These are phyloP conservation scores for Neosilurus hyrtlii DNA, from an alignment of 2,797 vertebrate species.

Conservation along the genomic window DNA sequence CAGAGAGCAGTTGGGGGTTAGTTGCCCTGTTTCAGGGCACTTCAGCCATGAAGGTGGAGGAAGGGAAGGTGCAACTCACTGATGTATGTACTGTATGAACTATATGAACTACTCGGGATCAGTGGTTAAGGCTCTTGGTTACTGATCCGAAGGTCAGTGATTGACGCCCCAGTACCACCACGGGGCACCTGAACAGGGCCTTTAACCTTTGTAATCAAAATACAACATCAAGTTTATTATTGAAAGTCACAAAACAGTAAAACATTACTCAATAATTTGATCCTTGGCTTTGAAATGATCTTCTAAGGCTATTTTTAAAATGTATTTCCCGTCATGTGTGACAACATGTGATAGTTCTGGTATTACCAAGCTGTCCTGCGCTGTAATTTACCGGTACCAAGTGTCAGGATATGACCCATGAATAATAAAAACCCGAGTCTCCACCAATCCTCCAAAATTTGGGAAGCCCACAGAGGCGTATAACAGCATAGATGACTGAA, in stretches of 20 bases:
- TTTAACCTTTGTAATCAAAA: not conserved
- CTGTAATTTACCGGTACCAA: slow-evolving; percentile 36
- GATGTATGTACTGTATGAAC: not conserved
- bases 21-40: too few relatives aligned
- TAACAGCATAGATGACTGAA: slow-evolving; percentile 33
- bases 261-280: not conserved
- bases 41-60: too few relatives aligned
- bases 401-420: slow-evolving; percentile 46
- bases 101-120: not conserved
- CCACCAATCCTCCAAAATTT: slow-evolving; percentile 30
- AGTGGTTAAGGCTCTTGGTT: too few relatives aligned
- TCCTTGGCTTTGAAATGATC: not conserved
- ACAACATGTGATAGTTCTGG: not conserved
- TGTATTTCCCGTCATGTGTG: not conserved
- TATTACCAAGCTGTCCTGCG: slow-evolving; percentile 19
- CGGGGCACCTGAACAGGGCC: too few relatives aligned
- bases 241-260: not conserved
- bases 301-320: not conserved
- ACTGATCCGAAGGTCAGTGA: too few relatives aligned
- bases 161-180: too few relatives aligned
- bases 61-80: too few relatives aligned
- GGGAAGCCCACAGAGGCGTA: slow-evolving; percentile 18
- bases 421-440: slow-evolving; percentile 37
- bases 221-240: not conserved
- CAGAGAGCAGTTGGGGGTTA: too few relatives aligned